Evolutionary conservation across 2,797 vertebrate species (phyloP).

Genomic region (Sternotherus odoratus): DNA sequence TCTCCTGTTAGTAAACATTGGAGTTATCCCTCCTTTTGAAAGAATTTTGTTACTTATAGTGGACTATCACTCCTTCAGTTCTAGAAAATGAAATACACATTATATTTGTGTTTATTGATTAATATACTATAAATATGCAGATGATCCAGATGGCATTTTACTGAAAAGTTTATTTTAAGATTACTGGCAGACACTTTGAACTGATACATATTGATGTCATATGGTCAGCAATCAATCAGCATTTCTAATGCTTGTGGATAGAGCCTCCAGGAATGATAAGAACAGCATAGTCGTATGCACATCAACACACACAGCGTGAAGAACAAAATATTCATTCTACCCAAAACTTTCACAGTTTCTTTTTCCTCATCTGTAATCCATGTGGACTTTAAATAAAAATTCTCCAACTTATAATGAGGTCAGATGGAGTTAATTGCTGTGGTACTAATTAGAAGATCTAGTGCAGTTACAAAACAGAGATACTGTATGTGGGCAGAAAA

Average conservation of each 20-base stretch:
- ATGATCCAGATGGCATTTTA: neutral
- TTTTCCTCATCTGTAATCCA: neutral
- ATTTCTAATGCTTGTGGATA: neutral
- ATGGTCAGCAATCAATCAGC: neutral
- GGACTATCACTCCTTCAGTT: neutral
- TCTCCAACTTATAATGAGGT: slow-evolving; percentile 6
- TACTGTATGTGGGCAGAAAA: neutral
- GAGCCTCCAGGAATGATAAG: neutral
- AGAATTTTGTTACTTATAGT: neutral
- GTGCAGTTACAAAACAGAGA: neutral
- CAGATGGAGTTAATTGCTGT: slow-evolving; percentile 5
- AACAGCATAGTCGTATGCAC: neutral
- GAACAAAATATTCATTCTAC: neutral
- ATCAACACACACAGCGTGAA: neutral
- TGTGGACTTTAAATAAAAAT: slow-evolving; percentile 2
- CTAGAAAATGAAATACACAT: neutral
- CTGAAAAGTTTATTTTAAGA: neutral
- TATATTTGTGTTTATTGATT: neutral
- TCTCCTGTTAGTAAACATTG: neutral
- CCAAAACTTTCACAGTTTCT: neutral
- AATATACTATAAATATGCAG: neutral
- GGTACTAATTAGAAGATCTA: slow-evolving; percentile 12
- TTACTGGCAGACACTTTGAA: neutral
- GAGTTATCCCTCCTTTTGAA: neutral
- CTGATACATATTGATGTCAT: neutral